Conservation (phyloP, 2,113 vertebrate species). For the Prionailurus viverrinus region DNA sequence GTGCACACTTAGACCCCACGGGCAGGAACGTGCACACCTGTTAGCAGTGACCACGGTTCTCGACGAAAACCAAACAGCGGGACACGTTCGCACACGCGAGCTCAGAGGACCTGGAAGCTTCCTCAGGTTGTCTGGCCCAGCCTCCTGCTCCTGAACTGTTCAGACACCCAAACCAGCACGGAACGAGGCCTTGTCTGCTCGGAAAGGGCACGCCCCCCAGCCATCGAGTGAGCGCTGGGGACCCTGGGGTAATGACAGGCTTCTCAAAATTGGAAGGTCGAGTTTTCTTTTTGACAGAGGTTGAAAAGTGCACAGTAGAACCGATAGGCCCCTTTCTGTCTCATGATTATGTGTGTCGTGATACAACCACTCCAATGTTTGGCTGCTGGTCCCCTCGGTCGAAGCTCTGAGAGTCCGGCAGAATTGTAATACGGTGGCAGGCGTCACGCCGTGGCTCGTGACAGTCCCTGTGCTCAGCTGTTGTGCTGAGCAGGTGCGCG, state of each 20-base stretch:
- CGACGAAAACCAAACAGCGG: not conserved
- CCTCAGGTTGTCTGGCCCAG: not conserved
- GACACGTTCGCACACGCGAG: fast-evolving
- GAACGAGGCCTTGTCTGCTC: not conserved
- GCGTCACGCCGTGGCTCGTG: not conserved
- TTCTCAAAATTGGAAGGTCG: not conserved
- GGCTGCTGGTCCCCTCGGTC: not conserved
- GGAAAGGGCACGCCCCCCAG: not conserved
- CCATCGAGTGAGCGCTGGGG: not conserved
- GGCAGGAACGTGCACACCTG: not conserved
- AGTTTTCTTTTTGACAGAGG: not conserved
- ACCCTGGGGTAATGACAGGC: not conserved
- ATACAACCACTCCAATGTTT: not conserved
- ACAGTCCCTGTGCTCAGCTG: not conserved
- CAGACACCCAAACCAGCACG: too few species aligned
- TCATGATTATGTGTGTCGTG: not conserved
- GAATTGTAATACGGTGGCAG: fast-evolving
- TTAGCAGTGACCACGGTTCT: not conserved
- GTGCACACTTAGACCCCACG: too few species aligned
- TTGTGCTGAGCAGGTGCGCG: fast-evolving
- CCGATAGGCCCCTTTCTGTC: not conserved
- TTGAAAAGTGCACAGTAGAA: slow-evolving; percentile 17
- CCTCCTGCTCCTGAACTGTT: not conserved
- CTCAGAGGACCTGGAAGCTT: not conserved
- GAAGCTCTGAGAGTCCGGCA: not conserved